Evolutionary conservation across 2,113 vertebrate species (phyloP).

Genomic region (Indicator indicator): DNA sequence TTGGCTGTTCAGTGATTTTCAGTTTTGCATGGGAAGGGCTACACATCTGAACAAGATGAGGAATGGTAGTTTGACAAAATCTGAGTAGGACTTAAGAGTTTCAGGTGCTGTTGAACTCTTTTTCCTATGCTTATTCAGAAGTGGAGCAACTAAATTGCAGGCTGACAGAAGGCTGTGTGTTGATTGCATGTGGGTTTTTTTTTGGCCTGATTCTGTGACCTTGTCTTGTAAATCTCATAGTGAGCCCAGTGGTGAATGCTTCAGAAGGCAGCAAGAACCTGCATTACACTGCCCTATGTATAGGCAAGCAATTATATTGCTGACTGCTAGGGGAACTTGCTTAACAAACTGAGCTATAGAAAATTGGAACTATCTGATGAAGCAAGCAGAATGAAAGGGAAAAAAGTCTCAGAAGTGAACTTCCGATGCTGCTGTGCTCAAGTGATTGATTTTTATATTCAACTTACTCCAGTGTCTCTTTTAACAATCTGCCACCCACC

Average conservation of each 20-base stretch:
- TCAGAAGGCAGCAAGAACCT: constrained; percentile 6
- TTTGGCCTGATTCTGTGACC: background rate
- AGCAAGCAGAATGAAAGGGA: background rate
- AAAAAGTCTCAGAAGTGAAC: background rate
- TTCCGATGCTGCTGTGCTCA: background rate
- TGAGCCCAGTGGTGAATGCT: background rate
- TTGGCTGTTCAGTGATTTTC: background rate
- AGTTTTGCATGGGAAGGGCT: background rate
- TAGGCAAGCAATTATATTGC: background rate
- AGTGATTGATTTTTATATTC: background rate
- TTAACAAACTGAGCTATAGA: background rate
- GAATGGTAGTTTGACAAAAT: background rate
- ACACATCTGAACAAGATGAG: background rate
- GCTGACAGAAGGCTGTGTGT: background rate
- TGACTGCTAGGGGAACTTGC: background rate
- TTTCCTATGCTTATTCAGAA: background rate
- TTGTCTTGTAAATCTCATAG: background rate
- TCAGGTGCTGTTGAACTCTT: background rate
- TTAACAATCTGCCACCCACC: background rate
- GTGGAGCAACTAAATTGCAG: background rate
- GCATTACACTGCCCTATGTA: background rate
- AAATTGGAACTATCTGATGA: background rate
- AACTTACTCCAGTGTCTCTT: background rate
- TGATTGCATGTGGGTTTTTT: background rate
- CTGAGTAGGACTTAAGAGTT: background rate